These are phyloP conservation scores for Leptarthrus brevirostris DNA, from an alignment of 2,888 invertebrate genomes.

Conservation along the genomic window DNA sequence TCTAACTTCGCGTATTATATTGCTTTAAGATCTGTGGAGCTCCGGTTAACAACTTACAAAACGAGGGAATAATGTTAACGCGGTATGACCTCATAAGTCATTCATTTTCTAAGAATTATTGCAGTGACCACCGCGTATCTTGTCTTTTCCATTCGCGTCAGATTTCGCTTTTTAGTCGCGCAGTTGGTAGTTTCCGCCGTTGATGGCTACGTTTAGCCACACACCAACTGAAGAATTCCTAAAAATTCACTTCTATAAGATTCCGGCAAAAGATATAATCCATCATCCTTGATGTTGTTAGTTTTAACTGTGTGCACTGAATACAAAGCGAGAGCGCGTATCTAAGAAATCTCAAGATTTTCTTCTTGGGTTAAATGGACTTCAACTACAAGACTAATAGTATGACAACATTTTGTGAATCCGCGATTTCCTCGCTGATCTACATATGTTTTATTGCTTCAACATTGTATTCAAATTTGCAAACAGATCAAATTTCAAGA, in stretches of 20 bases:
- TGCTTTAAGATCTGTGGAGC: no score
- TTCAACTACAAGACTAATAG: not conserved
- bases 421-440: no score
- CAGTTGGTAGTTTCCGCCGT: not conserved
- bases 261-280: constrained; percentile 43
- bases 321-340: constrained; percentile 38
- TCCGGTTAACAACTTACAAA: no score
- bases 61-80: no score
- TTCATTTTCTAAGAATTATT: constrained; percentile 40
- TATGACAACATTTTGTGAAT: no score
- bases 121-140: not conserved
- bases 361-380: constrained; percentile 5
- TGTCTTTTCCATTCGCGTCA: constrained; percentile 5
- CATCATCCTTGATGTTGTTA: constrained; percentile 49
- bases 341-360: constrained; percentile 23
- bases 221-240: constrained; percentile 21
- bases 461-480: constrained; percentile 12
- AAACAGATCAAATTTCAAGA: not conserved
- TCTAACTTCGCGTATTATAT: no score
- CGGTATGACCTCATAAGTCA: constrained; percentile 11
- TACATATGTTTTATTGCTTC: not conserved
- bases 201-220: not conserved
- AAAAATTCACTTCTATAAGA: constrained; percentile 44
- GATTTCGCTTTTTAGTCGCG: not conserved
- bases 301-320: constrained; percentile 46